These are phyloP conservation scores for Porites rus DNA, from an alignment of 92 coral and sea anemone species.

Conservation along the genomic window DNA sequence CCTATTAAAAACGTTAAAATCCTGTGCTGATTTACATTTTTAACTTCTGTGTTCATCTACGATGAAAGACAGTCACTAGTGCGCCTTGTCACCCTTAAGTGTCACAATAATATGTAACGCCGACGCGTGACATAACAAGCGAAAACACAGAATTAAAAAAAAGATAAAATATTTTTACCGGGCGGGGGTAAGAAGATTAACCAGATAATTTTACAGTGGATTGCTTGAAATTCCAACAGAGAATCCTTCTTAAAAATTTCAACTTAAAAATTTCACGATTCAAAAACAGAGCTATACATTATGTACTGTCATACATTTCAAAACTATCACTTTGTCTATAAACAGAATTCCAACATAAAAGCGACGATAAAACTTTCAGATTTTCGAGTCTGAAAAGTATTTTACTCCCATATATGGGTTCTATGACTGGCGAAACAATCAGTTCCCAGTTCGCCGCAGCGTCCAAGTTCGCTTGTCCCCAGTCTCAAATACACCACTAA, in stretches of 20 bases:
- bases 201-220: conserved; percentile 8
- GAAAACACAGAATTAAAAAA: neutral
- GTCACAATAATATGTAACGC: neutral
- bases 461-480: neutral
- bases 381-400: conserved; percentile 12
- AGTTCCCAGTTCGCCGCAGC: conserved; percentile 9
- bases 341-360: conserved; percentile 2
- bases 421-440: neutral
- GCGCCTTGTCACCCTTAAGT: neutral
- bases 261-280: conserved; percentile 10
- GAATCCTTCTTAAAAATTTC: conserved; percentile 5
- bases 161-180: neutral
- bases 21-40: neutral
- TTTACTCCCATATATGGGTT: neutral
- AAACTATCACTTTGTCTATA: conserved; percentile 14
- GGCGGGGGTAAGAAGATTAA: neutral
- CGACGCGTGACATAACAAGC: neutral
- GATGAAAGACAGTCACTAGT: neutral
- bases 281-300: conserved; percentile 16
- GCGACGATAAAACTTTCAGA: conserved; percentile 15
- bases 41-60: neutral
- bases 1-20: neutral
- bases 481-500: neutral
- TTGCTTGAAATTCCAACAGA: neutral
- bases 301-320: conserved; percentile 4